Base-by-base conservation (phyloP, 2,888 invertebrate genomes). In the Morinoia aosen region DNA sequence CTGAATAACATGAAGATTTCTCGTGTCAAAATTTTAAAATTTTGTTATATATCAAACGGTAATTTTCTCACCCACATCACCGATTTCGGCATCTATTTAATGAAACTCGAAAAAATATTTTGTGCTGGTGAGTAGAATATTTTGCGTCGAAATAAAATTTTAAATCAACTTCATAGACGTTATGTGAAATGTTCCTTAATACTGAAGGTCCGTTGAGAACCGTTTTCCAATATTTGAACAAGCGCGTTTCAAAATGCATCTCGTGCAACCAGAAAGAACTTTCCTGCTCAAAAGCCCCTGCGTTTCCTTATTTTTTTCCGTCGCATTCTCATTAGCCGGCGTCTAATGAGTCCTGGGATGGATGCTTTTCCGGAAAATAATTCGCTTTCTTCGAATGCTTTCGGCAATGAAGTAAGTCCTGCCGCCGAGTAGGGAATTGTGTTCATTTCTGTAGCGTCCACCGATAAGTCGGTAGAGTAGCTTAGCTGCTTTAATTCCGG, bases 301-400 rank as follows among this genome's bases (percentile, higher is more conserved):
- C 76, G 33, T 76, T 33, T 33, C 25, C 76, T 19, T 76, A 25
- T 76, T 76, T 90, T 40, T 90, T 48, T 90, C 48, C 90, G 90
- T 40, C 48, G 90, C 48, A 48, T 40, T 16, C 90, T 90, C 90
- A 90, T 90, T 90, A 90, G 90, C 40, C 33, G 39, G 48, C 11
- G 90, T 48, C 19, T 90, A 90, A 90, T 90, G 90, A 90, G 90
- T 90, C 19, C 48, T 48, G 19, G 90, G 90, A 90, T 40, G 48
- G 90, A 90, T 90, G 90, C 90, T 39, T 90, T 90, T 48, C 90
- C 48, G 90, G 90, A 90, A 90, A 40, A 48, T 90, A 90, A 90
- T 40, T 90, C 48, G 90, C 19, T 90, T 90, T 48, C 90, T 90
- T 90, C 40, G 90, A 90, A 90, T 40, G 39, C 90, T 40, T 10